These are phyloP conservation scores for Aricia artaxerxes DNA, from an alignment of 2,888 invertebrate genomes.

Conservation along the genomic window DNA sequence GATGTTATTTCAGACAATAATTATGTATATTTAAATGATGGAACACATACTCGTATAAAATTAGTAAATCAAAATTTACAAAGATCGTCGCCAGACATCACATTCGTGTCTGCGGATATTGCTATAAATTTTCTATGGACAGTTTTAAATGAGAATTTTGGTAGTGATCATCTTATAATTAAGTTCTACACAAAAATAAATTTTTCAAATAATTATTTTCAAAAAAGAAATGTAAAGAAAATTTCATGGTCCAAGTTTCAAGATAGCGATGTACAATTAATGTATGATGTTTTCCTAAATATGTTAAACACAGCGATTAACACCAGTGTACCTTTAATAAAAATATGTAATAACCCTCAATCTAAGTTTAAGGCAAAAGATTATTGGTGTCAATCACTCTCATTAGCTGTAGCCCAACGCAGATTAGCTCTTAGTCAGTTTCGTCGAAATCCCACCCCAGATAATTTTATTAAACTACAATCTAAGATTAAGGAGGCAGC, in stretches of 20 bases:
- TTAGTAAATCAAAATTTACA: constrained; percentile 4
- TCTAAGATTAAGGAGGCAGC: constrained; percentile 33
- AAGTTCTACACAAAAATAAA: background rate
- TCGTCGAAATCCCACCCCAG: constrained; percentile 41
- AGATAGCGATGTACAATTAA: background rate
- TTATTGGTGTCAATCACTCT: constrained; percentile 42
- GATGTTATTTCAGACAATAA: background rate
- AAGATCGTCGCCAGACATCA: background rate
- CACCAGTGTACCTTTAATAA: constrained; percentile 35
- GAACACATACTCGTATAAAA: background rate
- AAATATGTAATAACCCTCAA: constrained; percentile 30
- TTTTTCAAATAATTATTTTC: background rate
- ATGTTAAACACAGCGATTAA: background rate
- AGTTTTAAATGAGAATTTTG: constrained; percentile 17
- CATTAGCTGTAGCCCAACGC: constrained; percentile 41
- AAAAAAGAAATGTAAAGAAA: background rate
- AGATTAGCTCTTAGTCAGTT: constrained; percentile 40
- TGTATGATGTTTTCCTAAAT: constrained; percentile 5
- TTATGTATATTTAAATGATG: background rate
- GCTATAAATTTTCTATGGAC: background rate
- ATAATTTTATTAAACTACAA: constrained; percentile 38
- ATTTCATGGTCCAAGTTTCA: background rate
- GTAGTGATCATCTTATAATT: constrained; percentile 13
- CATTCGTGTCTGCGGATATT: constrained; percentile 5
- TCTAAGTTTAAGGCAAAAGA: constrained; percentile 42